A percentile compares a stretch with the other conserved stretches of the same genome.
These are phyloP conservation scores for Catalaphyllia jardinei DNA, from an alignment of 64 coral and sea anemone species.

Conservation along the genomic window DNA sequence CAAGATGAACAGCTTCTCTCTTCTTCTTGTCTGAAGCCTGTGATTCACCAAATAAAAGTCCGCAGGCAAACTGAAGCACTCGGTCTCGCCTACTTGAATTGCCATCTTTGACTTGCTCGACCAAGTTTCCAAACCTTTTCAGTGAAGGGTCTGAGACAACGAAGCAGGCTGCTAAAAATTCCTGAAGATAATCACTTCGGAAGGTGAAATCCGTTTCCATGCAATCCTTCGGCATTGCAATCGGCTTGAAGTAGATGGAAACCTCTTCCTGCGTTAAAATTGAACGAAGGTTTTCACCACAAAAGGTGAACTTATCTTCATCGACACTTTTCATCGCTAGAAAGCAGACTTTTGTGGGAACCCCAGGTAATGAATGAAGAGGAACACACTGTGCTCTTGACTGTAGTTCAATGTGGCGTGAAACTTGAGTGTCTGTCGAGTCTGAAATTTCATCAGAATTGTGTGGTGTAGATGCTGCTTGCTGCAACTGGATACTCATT, in stretches of 20 bases:
- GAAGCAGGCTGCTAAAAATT: constrained; percentile 17
- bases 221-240: not conserved
- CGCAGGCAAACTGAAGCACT: constrained; percentile 20
- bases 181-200: not conserved
- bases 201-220: not conserved
- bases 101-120: not conserved
- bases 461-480: not conserved
- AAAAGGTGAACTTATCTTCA: not conserved
- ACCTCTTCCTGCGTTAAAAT: not conserved
- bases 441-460: not conserved
- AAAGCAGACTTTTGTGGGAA: not conserved
- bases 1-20: not conserved
- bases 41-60: not conserved
- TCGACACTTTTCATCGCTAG: constrained; percentile 8
- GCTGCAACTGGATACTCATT: not conserved
- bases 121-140: not conserved
- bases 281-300: not conserved
- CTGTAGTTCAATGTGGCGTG: not conserved
- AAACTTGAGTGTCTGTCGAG: not conserved
- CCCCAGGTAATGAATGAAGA: not conserved
- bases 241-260: not conserved
- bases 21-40: not conserved
- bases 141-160: not conserved
- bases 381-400: not conserved
- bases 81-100: not conserved